A percentile compares a stretch with the other conserved stretches of the same genome.
These are phyloP conservation scores for Mamestra configurata DNA, from an alignment of 1,140 invertebrate genomes.

Conservation along the genomic window DNA sequence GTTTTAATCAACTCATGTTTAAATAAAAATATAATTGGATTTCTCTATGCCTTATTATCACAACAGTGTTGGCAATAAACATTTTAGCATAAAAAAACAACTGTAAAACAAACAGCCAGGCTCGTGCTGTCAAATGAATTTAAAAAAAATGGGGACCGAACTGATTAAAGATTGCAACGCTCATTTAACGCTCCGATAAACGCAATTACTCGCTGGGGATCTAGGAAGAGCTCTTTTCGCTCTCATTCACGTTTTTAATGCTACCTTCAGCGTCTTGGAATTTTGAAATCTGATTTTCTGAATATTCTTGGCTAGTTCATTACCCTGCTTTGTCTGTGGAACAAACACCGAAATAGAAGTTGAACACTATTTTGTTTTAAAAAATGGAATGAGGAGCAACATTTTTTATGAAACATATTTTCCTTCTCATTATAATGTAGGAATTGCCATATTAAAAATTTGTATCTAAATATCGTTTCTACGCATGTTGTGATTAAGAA, in stretches of 20 bases:
- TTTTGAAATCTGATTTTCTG: conserved; percentile 36
- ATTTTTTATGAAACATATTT: no score
- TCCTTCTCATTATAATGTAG: no score
- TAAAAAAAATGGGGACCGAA: conserved; percentile 60
- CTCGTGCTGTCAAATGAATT: conserved; percentile 53
- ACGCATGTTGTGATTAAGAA: neutral
- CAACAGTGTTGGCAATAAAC: neutral
- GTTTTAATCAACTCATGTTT: no score
- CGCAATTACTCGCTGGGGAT: conserved; percentile 74
- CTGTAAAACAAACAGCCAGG: conserved; percentile 50
- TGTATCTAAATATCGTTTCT: no score
- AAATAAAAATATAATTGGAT: no score
- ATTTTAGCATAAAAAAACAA: conserved; percentile 22
- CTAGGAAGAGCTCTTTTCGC: conserved; percentile 63
- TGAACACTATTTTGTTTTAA: neutral
- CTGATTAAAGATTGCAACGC: conserved; percentile 82
- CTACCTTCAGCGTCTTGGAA: conserved; percentile 29
- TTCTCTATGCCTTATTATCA: no score
- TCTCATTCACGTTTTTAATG: conserved; percentile 61
- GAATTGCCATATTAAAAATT: no score
- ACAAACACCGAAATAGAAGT: neutral
- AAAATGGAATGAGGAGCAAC: neutral
- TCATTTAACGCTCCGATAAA: conserved; percentile 84
- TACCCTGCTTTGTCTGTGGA: conserved; percentile 1
- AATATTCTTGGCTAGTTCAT: neutral